Evolutionary conservation across 2,113 vertebrate species (phyloP).

Genomic region (Tragelaphus scriptus): DNA sequence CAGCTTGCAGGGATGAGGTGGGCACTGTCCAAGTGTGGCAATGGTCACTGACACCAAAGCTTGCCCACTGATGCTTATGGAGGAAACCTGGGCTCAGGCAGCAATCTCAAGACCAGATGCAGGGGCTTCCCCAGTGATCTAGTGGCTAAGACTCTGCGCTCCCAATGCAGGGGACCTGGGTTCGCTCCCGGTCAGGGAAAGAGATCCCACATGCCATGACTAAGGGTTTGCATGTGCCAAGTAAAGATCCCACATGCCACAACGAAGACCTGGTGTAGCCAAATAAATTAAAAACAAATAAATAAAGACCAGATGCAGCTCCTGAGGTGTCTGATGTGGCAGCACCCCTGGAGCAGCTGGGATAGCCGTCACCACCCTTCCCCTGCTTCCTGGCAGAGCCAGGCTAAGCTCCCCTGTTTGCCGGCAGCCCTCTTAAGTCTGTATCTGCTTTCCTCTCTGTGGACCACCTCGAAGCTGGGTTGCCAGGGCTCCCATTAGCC

Average conservation of each 20-base stretch:
- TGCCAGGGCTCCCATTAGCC: not conserved
- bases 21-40: not conserved
- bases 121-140: not conserved
- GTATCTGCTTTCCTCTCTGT: not conserved
- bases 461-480: not conserved
- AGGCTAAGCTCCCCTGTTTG: not conserved
- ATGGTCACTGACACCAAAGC: not conserved
- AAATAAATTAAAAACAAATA: not conserved
- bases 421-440: not conserved
- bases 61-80: not conserved
- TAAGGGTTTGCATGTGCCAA: not conserved
- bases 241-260: not conserved
- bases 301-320: not conserved
- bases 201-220: not conserved
- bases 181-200: not conserved
- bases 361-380: not conserved
- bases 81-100: not conserved
- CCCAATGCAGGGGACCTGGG: not conserved
- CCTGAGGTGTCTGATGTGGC: not conserved
- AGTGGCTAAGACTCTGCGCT: not conserved
- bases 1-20: not conserved
- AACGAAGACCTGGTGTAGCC: not conserved
- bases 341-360: not conserved
- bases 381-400: not conserved
- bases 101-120: not conserved